Conservation (phyloP, 2,888 invertebrate genomes). For the Antheraea yamamai region DNA sequence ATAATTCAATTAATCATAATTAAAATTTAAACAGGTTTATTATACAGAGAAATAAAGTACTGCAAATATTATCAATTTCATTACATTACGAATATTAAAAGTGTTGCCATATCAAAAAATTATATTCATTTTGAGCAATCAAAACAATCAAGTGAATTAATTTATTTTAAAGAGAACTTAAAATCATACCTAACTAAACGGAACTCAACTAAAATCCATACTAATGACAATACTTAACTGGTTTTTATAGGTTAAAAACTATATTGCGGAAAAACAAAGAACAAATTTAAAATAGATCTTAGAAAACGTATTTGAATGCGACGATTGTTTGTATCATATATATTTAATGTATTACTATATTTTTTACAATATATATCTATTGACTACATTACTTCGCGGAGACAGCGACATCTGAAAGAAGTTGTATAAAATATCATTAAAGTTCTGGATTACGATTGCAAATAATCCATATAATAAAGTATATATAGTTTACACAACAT, state of each 20-base stretch:
- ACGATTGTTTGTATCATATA: background rate
- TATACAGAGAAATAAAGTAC: no score
- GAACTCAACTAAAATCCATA: background rate
- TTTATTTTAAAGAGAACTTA: background rate
- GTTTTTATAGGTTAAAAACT: background rate
- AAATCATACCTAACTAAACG: background rate
- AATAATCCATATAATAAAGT: no score
- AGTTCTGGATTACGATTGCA: background rate
- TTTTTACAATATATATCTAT: constrained; percentile 14
- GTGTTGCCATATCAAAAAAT: background rate
- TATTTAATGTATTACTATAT: background rate
- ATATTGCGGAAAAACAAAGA: background rate
- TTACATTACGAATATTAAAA: constrained; percentile 2
- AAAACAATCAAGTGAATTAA: background rate
- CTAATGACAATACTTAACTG: background rate
- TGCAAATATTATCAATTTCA: no score
- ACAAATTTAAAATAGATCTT: background rate
- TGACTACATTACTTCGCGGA: constrained; percentile 10
- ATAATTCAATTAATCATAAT: background rate
- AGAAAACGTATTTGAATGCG: background rate
- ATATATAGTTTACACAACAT: no score
- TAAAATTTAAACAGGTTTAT: background rate
- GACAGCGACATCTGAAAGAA: constrained; percentile 17
- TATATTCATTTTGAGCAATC: background rate
- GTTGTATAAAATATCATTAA: background rate